phyloP scores from a whole-genome alignment of 1,140 invertebrate genomes.

The Zaprionus vittiger region DNA sequence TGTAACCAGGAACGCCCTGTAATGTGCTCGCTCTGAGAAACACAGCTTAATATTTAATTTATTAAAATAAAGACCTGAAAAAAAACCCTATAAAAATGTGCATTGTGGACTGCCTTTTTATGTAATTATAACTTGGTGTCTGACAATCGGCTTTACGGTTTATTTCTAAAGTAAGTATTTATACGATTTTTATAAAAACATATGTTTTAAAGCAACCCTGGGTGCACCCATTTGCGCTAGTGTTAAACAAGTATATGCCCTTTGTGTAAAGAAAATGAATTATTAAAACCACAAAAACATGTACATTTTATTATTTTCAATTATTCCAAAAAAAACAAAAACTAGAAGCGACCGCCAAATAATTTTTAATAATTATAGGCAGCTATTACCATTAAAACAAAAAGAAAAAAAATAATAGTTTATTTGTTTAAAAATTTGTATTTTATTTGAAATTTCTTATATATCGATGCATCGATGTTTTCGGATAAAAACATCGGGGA shows the following conservation, averaged over 20 bases:
- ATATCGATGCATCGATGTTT: too few species aligned
- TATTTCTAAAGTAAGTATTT: background rate
- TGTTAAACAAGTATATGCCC: background rate
- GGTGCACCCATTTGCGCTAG: background rate
- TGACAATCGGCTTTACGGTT: background rate
- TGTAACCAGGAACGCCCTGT: slow-evolving; percentile 36
- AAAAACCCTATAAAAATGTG: background rate
- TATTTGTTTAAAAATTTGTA: too few species aligned
- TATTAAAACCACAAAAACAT: background rate
- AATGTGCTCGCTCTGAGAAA: background rate
- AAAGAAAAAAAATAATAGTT: too few species aligned
- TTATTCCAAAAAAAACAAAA: background rate
- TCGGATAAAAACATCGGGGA: too few species aligned
- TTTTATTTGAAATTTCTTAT: too few species aligned
- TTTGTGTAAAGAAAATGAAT: background rate
- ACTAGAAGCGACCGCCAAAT: too few species aligned
- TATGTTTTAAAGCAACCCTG: background rate
- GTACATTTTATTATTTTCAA: background rate
- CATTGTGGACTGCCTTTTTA: background rate
- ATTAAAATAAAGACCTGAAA: background rate
- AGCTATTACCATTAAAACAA: too few species aligned
- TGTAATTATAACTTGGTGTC: background rate
- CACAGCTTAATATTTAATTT: slow-evolving; percentile 13
- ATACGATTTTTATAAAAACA: background rate
- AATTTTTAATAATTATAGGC: too few species aligned